Evolutionary conservation across 2,113 vertebrate genomes (phyloP).

Genomic region (Heteronetta atricapilla): DNA sequence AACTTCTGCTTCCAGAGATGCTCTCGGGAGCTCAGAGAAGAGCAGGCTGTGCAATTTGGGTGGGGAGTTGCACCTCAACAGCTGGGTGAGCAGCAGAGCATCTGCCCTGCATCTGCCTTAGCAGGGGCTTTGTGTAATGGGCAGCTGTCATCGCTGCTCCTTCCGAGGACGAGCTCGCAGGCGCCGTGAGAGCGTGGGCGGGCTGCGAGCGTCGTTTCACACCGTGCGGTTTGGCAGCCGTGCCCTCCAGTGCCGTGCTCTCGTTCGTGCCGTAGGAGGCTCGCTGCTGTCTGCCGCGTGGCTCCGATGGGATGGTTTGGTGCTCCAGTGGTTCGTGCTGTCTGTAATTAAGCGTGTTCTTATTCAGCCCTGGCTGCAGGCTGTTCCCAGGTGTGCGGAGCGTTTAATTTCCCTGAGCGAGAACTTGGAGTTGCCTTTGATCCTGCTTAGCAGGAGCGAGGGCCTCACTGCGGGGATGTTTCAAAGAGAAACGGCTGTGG

Average conservation of each 20-base stretch:
- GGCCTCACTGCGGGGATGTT: background rate
- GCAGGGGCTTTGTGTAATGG: background rate
- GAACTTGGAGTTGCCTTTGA: background rate
- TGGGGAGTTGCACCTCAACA: background rate
- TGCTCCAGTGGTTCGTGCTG: background rate
- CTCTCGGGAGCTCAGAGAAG: no score
- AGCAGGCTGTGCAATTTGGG: background rate
- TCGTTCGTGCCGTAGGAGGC: background rate
- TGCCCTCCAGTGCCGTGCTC: background rate
- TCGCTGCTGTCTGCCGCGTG: background rate
- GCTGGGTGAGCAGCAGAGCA: background rate
- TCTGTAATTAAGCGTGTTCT: constrained; percentile 30
- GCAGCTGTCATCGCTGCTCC: background rate
- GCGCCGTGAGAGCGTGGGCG: background rate
- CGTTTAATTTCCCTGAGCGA: background rate
- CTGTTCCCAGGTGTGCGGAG: background rate
- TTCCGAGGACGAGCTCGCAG: fast-evolving
- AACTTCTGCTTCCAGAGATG: no score
- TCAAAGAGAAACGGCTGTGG: background rate
- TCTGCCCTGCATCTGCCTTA: background rate
- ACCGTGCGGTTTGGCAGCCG: background rate
- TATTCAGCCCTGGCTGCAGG: background rate
- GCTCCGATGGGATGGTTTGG: background rate
- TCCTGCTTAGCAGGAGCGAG: background rate
- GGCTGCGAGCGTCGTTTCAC: background rate